Percentiles rank a stretch among this genome's conserved stretches.
Conservation (phyloP, 2,113 vertebrate species). For the Terrapene triunguis region DNA sequence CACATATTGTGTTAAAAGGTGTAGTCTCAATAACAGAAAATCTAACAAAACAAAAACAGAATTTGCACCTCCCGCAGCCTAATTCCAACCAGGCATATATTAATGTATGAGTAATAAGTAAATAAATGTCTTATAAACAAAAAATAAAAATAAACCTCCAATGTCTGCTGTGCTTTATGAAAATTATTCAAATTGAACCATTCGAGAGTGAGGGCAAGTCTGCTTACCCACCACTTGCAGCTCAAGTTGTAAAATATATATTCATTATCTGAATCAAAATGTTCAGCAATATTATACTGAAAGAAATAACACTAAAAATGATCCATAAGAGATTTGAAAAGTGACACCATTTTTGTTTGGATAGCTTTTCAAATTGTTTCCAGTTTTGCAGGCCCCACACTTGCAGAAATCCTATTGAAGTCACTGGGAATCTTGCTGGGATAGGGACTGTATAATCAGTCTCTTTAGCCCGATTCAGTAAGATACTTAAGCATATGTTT, state of each 20-base stretch:
- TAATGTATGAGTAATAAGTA: not conserved
- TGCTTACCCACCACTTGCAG: conserved; percentile 19
- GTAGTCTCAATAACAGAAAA: not conserved
- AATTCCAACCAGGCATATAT: not conserved
- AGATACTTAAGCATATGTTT: not conserved
- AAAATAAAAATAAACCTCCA: conserved; percentile 22
- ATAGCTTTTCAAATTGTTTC: conserved; percentile 7
- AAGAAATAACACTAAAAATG: not conserved
- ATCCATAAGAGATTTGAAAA: not conserved
- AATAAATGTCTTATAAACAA: not conserved
- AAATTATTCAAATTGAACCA: not conserved
- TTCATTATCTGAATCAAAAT: not conserved
- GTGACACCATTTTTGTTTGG: not conserved
- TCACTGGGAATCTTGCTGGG: not conserved
- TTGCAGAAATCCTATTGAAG: conserved; percentile 24
- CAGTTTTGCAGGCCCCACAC: not conserved
- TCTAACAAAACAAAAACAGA: not conserved
- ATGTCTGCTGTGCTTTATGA: not conserved
- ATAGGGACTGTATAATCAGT: not conserved
- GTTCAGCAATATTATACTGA: not conserved
- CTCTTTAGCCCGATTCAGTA: not conserved
- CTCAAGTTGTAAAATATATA: not conserved
- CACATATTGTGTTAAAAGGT: not conserved
- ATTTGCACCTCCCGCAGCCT: not conserved
- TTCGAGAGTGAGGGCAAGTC: not conserved